phyloP scores from a whole-genome alignment of 2,797 vertebrate species.

The Gila robusta region DNA sequence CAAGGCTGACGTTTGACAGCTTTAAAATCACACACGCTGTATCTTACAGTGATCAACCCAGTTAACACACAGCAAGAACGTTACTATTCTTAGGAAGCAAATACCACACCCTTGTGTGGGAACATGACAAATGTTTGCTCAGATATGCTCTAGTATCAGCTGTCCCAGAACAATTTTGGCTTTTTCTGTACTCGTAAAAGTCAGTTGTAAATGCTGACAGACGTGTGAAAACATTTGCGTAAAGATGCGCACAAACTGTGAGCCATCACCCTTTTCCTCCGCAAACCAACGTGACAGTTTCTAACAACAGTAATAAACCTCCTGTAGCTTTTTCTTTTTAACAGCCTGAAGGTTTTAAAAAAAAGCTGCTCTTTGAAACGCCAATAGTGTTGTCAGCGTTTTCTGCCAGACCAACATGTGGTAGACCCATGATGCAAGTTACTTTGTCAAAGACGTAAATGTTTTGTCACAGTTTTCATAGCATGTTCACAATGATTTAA shows the following conservation, averaged over 20 bases:
- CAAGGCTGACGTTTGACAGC: not conserved
- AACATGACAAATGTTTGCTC: slow-evolving; percentile 68
- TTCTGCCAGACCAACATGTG: slow-evolving; percentile 8
- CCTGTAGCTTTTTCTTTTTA: not conserved
- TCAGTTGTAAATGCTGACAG: slow-evolving; percentile 31
- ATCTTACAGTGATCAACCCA: slow-evolving; percentile 32
- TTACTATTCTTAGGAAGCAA: slow-evolving; percentile 60
- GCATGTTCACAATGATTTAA: slow-evolving; percentile 37
- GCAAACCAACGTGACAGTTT: not conserved
- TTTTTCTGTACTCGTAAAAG: slow-evolving; percentile 24
- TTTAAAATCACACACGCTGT: not conserved
- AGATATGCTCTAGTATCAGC: slow-evolving; percentile 38
- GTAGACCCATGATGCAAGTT: not conserved
- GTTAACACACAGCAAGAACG: slow-evolving; percentile 65
- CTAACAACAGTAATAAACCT: not conserved
- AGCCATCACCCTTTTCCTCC: not conserved
- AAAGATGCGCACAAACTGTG: slow-evolving; percentile 28
- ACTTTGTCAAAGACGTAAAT: not conserved
- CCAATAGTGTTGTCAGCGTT: not conserved
- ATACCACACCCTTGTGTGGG: slow-evolving; percentile 65
- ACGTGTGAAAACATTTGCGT: slow-evolving; percentile 35
- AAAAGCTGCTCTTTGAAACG: not conserved
- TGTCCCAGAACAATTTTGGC: not conserved
- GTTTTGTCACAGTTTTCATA: slow-evolving; percentile 28
- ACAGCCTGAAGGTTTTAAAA: not conserved